Evolutionary conservation across 2,113 vertebrate species (phyloP).

Genomic region (Zapus hudsonius): DNA sequence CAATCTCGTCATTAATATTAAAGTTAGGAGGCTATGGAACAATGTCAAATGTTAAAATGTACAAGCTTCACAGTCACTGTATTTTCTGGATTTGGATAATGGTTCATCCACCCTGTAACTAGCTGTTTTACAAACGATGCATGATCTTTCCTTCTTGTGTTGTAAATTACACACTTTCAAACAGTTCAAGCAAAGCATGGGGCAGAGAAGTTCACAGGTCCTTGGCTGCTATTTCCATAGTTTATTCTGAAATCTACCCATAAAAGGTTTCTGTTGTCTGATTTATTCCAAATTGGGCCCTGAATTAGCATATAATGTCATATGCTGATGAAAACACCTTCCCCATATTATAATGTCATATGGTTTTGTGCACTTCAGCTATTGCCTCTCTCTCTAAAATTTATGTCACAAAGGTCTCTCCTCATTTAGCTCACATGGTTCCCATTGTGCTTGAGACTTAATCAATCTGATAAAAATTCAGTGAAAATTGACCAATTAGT

Average conservation of each 20-base stretch:
- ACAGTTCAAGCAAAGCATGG: conserved; percentile 41
- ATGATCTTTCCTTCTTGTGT: conserved; percentile 28
- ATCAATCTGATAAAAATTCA: conserved; percentile 74
- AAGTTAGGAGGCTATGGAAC: conserved; percentile 19
- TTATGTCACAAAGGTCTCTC: conserved; percentile 27
- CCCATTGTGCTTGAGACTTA: conserved; percentile 50
- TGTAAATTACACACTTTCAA: conserved; percentile 58
- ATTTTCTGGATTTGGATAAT: conserved; percentile 36
- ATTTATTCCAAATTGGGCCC: conserved; percentile 68
- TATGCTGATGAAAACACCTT: conserved; percentile 74
- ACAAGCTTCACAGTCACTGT: neutral
- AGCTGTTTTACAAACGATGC: conserved; percentile 39
- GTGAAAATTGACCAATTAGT: conserved; percentile 66
- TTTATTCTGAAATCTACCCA: conserved; percentile 70
- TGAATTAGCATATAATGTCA: conserved; percentile 74
- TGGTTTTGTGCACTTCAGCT: conserved; percentile 60
- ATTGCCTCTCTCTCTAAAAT: conserved; percentile 57
- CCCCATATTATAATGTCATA: conserved; percentile 54
- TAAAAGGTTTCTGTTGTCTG: conserved; percentile 74
- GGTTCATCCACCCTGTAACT: conserved; percentile 10
- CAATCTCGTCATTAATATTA: conserved; percentile 5
- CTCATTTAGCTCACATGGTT: conserved; percentile 36
- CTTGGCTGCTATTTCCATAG: conserved; percentile 70
- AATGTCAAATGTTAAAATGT: conserved; percentile 37
- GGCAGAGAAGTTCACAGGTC: conserved; percentile 53